Base-by-base conservation (phyloP, 2,797 vertebrate genomes). In the Lutjanus argentimaculatus region DNA sequence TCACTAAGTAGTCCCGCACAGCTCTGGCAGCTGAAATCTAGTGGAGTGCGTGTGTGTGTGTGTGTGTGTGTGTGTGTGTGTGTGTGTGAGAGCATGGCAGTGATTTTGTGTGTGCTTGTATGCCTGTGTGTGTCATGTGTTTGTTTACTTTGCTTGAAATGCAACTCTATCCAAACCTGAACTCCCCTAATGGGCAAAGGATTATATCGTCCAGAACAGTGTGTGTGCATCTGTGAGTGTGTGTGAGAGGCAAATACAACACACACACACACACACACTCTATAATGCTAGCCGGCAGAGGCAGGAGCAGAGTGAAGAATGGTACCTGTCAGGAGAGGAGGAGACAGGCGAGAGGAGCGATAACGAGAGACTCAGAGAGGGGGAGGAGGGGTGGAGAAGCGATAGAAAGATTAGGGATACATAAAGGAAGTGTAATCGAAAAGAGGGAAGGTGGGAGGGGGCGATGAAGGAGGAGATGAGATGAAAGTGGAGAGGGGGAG, bases 271-370 rank as follows among this genome's bases (percentile, higher is more conserved):
- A n/a, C 16, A 62, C 46, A 48, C 55, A 57, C 42, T 1, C 56
- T 36, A 67, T 81, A 80, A 75, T 36, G 49, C 55, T 40, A 72
- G 79, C 51, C 81, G 71, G 69, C 79, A 53, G 70, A 83, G 66
- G 79, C 65, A 70, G 79, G 66, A 82, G 85, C 67, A 75, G 83
- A 89, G 80, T 93, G 91, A 93, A 89, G 90, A 90, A 94, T 93
- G 82, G 88, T 85, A 88, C 83, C 87, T 90, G 91, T 90, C 91
- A 92, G 84, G 58, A 85, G 67, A 82, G 78, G 83, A 83, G 82
- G 82, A 90, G 91, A 88, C 82, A 55, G 78, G 59, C 77, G 84
- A 91, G 77, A 74, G 69, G 57, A 79, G 88, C 3, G 79, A 91
- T 90, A 92, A 93, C 72, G 59, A 88, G 89, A 82, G 67, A 76